A percentile compares a stretch with the other conserved stretches of the same genome.
Evolutionary conservation across 2,113 vertebrate genomes (phyloP).

Genomic region (Laticauda colubrina): DNA sequence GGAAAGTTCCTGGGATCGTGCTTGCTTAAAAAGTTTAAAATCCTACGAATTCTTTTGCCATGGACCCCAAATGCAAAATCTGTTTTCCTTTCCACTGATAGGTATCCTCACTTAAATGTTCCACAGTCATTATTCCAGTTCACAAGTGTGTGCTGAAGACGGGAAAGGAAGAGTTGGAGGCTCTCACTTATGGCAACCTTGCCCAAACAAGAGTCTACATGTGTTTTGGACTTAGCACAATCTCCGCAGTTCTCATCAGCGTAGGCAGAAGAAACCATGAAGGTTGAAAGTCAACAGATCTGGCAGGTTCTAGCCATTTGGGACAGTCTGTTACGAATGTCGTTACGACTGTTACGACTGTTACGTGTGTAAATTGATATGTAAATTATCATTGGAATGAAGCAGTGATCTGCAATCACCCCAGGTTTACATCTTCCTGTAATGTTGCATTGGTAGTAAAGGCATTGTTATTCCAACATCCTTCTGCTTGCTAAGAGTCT

Average conservation of each 20-base stretch:
- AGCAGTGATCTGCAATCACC: too few relatives aligned
- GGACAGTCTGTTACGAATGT: too few relatives aligned
- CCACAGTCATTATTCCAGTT: neutral
- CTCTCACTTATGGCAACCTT: neutral
- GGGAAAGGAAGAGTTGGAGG: neutral
- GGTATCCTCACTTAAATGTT: neutral
- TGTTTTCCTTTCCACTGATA: neutral
- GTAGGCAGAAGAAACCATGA: neutral
- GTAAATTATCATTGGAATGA: neutral
- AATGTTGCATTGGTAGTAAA: neutral
- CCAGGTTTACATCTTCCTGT: neutral
- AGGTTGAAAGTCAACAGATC: neutral
- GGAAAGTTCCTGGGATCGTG: neutral
- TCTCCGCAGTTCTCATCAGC: neutral
- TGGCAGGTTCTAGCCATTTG: neutral
- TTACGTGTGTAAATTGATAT: neutral
- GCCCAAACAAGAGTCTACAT: neutral
- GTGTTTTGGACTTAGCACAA: neutral
- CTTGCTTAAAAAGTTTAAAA: constrained; percentile 5
- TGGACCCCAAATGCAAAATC: neutral
- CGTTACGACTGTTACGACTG: too few relatives aligned
- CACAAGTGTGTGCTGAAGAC: neutral
- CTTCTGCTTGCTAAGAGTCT: neutral
- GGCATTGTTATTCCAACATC: neutral
- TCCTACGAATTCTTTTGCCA: neutral